Evolutionary conservation across 2,113 vertebrate genomes (phyloP).

Genomic region (Pelecanoides urinatrix): DNA sequence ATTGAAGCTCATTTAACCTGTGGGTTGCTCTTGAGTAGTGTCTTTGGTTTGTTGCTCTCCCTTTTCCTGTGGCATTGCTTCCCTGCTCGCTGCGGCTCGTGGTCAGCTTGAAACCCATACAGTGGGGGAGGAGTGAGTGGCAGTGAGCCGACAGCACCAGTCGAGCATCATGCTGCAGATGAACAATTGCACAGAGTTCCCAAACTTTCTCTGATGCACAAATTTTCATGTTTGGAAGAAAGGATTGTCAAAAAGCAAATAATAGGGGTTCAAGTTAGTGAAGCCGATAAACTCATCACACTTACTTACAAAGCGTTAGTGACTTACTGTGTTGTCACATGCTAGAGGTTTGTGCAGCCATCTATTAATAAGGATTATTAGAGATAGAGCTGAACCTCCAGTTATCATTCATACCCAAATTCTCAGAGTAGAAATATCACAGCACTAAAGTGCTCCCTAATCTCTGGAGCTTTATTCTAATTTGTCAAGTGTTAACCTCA

Average conservation of each 20-base stretch:
- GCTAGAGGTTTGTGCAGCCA: neutral
- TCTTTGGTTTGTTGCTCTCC: neutral
- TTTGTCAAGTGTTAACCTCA: neutral
- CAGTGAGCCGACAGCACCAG: neutral
- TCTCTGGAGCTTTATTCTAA: neutral
- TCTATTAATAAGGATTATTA: neutral
- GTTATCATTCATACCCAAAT: neutral
- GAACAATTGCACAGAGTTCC: neutral
- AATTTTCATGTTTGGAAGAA: neutral
- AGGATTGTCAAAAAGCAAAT: neutral
- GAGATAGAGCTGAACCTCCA: neutral
- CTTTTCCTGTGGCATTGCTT: neutral
- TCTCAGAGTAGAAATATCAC: neutral
- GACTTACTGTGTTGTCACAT: neutral
- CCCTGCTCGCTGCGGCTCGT: accelerated
- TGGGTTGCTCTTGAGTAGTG: neutral
- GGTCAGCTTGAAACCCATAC: neutral
- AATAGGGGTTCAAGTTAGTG: neutral
- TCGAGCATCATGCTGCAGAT: neutral
- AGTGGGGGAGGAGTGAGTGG: neutral
- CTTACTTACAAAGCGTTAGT: neutral
- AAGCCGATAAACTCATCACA: neutral
- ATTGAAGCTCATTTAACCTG: neutral
- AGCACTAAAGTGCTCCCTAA: neutral
- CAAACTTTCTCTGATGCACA: neutral